Percentiles rank a stretch among this genome's conserved stretches.
phyloP scores from a whole-genome alignment of 1,140 invertebrate genomes.

The Calliphora vicina region DNA sequence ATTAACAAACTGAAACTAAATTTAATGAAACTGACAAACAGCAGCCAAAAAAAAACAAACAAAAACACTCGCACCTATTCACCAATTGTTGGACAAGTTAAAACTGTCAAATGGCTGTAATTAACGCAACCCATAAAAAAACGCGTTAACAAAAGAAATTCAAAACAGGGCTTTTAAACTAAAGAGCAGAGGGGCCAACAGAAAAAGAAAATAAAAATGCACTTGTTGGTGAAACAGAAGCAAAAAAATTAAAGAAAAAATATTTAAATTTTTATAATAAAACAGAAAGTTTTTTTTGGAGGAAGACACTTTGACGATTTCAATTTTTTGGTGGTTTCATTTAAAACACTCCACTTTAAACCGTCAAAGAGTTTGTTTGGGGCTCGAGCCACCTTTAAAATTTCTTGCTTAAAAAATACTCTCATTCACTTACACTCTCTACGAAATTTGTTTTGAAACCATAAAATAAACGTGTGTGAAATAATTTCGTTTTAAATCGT shows the following conservation, averaged over 20 bases:
- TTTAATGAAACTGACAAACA: not conserved
- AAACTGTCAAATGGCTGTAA: not conserved
- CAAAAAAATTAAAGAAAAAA: not conserved
- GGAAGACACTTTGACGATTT: not conserved
- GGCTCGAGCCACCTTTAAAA: not conserved
- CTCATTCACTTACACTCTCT: not conserved
- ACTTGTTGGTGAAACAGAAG: not conserved
- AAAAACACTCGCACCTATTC: not conserved
- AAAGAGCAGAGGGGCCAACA: not conserved
- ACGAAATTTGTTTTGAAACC: not conserved
- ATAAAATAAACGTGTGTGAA: not conserved
- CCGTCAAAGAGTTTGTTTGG: not conserved
- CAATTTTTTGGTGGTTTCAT: not conserved
- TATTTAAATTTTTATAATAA: not conserved
- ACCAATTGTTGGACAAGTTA: not conserved
- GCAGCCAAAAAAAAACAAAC: not conserved
- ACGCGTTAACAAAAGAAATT: not conserved
- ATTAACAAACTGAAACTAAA: not conserved
- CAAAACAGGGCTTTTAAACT: no score
- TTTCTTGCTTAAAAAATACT: not conserved
- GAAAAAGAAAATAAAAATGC: not conserved
- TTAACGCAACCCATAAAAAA: not conserved
- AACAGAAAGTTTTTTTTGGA: not conserved
- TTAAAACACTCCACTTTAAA: constrained; percentile 10
- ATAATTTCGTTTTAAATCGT: constrained; percentile 3